Evolutionary conservation across 2,888 invertebrate genomes (phyloP), one percentile per base, ranked within the genome.

Genomic region (Diabrotica balteata): DNA sequence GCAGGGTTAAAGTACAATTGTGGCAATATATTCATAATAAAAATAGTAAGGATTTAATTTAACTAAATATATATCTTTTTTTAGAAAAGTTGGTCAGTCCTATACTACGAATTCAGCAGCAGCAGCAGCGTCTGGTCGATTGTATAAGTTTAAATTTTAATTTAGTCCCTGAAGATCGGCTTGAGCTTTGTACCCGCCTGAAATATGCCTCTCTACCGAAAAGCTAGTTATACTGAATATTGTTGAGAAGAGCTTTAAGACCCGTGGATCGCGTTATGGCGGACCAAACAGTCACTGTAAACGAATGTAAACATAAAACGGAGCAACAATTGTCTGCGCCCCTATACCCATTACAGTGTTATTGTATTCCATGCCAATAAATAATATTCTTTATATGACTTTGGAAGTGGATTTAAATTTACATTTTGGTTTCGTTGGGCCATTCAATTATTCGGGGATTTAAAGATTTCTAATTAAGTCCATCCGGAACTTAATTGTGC

Each of bases 341-440:
- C 68, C 79, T 79, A 74, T 77, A 76, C 79, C 83, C 81, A 83
- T 83, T 83, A 83, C 81, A 72, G 79, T 77, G 80, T 82, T 82
- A 83, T 83, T 83, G 83, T 83, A 81, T 81, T 81, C 82, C 75
- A 78, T 77, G 81, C 81, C 83, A 82, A 83, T 83, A 83, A 83
- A 83, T 83, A 83, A 83, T 83, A 83, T 82, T 83, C 83, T 83
- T 83, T 83, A 83, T 83, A 82, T 81, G 83, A 82, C 80, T 79
- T 77, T 77, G 78, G 73, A 65, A 64, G 64, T 64, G 51, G 64
- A 68, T 68, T 65, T 65, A 52, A 52, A 66, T 52, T 61, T 63
- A 63, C 63, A 59, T 72, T 72, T 68, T 67, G 69, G 68, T 75
- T 75, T 73, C 68, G 72, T 74, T 78, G 75, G 74, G 71, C 78